Conservation (phyloP, 2,797 vertebrate species). For the Oryzias sinensis region DNA sequence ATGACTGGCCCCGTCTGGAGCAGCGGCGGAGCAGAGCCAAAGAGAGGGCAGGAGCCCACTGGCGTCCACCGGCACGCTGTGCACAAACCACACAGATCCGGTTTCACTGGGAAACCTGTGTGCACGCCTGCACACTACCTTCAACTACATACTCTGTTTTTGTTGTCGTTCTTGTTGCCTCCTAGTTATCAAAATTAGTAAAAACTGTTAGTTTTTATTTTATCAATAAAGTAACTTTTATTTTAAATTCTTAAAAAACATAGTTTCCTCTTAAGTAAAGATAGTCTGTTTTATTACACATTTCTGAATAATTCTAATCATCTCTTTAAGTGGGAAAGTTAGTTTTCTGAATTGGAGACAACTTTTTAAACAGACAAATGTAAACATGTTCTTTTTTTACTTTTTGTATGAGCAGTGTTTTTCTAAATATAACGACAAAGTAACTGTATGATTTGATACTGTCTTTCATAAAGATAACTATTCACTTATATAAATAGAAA, state of each 20-base stretch:
- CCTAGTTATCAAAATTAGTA: constrained; percentile 3
- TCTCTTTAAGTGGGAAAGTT: neutral
- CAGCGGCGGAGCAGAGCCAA: constrained; percentile 27
- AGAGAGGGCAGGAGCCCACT: constrained; percentile 31
- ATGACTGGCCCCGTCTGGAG: constrained; percentile 60
- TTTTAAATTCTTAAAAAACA: neutral
- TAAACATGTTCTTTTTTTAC: too few species aligned
- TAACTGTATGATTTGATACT: too few species aligned
- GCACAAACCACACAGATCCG: constrained; percentile 39
- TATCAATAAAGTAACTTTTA: neutral
- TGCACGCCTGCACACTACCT: constrained; percentile 3
- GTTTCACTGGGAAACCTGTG: constrained; percentile 48
- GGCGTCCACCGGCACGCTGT: constrained; percentile 27
- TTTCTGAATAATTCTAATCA: constrained; percentile 16
- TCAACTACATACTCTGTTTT: neutral
- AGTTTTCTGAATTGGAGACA: constrained; percentile 7
- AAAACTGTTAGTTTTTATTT: neutral
- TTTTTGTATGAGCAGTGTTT: too few species aligned
- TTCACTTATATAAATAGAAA: too few species aligned
- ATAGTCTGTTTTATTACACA: neutral
- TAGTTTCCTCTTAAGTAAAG: too few species aligned
- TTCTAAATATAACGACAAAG: too few species aligned
- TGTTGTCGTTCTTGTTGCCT: neutral
- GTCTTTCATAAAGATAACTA: too few species aligned
- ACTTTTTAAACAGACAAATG: neutral